Base-by-base conservation (phyloP, 1,140 invertebrate genomes). In the Aphidius ervi region DNA sequence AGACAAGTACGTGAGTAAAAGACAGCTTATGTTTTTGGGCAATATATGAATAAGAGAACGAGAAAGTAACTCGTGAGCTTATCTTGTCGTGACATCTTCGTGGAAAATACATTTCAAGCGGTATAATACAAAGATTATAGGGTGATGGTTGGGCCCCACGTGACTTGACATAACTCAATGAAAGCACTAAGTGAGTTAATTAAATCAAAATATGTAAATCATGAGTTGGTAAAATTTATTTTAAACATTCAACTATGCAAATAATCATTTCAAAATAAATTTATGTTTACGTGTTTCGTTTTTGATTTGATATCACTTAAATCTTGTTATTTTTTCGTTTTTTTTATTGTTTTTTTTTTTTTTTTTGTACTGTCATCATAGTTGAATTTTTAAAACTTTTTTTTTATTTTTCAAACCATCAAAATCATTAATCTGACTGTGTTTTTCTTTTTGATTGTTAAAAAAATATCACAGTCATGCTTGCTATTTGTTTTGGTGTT, bases 121-220 rank as follows among this genome's bases (percentile, higher is more conserved):
- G 59, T 45, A 60, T 61, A 61, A 55, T 61, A 61, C 59, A 61
- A 56, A 61, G 59, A 61, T 61, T 61, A 56, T 46, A 56, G 59
- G 40, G 20, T 61, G 45, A 37, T 23, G 8, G 31, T 4, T 7
- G 23, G 48, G 5, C 6, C 10, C 16, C 46, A 56, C 59, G 59
- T 61, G 59, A 61, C 59, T 61, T 61, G 54, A 61, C 54, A 61
- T 61, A 61, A 61, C 47, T 61, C 59, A 61, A 61, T 61, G 47
- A 50, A 56, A 61, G 54, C 54, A 50, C 41, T 10, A 40, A 61
- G 59, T 54, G 47, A 61, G 59, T 61, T 61, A 61, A 61, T 61
- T 56, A 56, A 56, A 50, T 61, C 47, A 42, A 39, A 56, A 41
- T 41, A 39, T 8, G 42, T 31, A 37, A 31, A 9, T 43, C 37